Evolutionary conservation across 2,888 invertebrate genomes (phyloP), one percentile per base, ranked within the genome.

Genomic region (Sabatieria punctata): DNA sequence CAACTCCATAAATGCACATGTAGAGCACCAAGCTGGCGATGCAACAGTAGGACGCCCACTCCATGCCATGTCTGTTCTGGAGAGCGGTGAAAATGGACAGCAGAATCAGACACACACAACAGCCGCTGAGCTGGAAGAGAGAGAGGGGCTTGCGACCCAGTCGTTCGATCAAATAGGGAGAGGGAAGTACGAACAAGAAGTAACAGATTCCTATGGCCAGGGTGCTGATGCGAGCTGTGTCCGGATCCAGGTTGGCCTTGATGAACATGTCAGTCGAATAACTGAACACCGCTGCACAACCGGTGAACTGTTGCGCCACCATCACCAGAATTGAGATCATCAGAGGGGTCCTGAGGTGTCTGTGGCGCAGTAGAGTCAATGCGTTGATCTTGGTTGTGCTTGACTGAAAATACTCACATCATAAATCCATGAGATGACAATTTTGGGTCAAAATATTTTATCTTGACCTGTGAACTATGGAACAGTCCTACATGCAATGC

Each of bases 131-230:
- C 27, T 71, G 71, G 36, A 63, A 57, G 24, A 71, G 60, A 25
- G 68, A 67, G 13, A 71, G 56, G 2, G 60, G 30, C n/a, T 69
- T 58, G 15, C 71, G 57, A 2, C 71, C 71, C 2, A 65, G 56
- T 36, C 61, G 54, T 51, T 71, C 70, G 61, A 71, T 70, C 15
- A 71, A 54, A 6, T 68, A 68, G 11, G 70, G 65, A 3, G 68
- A 63, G 2, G 68, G 57, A 22, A 69, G 54, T 13, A 70, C 68
- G 61, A 68, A 70, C 23, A 65, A 50, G 43, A 71, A 67, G 62
- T 71, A 69, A 22, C 65, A 65, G 11, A 61, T 65, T 18, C 71
- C 70, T 15, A 71, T 67, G 23, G 63, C 69, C 45, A 70, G 60
- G 1, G 70, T 70, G 44, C 8, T 15, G 54, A 66, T 67, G 2